These are phyloP conservation scores for Hydroisotoma schaefferi DNA, from an alignment of 2,888 invertebrate species.

Conservation along the genomic window DNA sequence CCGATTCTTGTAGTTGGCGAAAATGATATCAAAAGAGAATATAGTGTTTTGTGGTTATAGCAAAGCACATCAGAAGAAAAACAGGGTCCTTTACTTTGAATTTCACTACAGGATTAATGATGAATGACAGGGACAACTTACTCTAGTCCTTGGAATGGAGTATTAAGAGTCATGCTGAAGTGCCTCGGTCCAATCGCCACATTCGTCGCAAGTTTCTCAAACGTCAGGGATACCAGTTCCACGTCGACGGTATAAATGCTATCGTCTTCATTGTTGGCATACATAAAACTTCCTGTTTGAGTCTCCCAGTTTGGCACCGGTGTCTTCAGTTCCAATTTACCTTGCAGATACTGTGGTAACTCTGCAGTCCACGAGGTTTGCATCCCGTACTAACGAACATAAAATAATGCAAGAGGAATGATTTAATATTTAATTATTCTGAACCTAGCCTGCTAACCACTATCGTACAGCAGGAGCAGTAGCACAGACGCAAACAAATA, in stretches of 20 bases:
- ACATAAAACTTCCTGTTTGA: constrained; percentile 36
- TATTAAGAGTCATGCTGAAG: constrained; percentile 42
- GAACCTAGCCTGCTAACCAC: too few species aligned
- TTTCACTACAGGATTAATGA: not conserved
- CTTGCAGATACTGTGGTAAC: constrained; percentile 49
- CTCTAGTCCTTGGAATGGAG: constrained; percentile 40
- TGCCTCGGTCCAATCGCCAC: constrained; percentile 32
- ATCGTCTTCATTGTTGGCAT: constrained; percentile 43
- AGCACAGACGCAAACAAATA: too few species aligned
- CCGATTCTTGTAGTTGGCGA: too few species aligned
- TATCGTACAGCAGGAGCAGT: too few species aligned
- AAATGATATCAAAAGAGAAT: too few species aligned
- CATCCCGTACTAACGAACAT: constrained; percentile 49
- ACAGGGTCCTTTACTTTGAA: too few species aligned
- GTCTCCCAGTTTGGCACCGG: constrained; percentile 52
- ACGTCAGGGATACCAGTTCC: constrained; percentile 39
- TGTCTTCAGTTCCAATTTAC: constrained; percentile 51
- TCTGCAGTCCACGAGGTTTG: constrained; percentile 52
- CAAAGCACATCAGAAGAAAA: too few species aligned
- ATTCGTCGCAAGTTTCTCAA: constrained; percentile 43
- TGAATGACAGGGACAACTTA: constrained; percentile 19
- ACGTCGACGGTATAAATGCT: constrained; percentile 36
- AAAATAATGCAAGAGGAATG: too few species aligned
- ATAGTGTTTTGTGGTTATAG: too few species aligned
- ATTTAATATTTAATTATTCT: too few species aligned